Percentiles rank a stretch among this genome's conserved stretches.
phyloP scores from a whole-genome alignment of 2,113 vertebrate genomes.

The Phaethon lepturus region DNA sequence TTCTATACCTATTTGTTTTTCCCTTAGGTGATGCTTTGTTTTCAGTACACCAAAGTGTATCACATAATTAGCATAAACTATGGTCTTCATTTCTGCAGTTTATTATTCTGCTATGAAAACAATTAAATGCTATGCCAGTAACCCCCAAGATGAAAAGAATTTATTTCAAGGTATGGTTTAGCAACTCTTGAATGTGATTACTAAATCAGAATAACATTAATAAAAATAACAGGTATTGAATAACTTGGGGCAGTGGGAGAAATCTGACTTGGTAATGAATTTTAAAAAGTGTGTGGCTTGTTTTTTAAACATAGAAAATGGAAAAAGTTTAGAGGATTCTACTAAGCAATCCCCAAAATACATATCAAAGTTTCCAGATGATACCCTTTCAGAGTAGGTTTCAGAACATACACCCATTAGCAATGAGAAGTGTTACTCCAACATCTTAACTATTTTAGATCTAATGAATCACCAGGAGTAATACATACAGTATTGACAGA shows the following conservation, averaged over 20 bases:
- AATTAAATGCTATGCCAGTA: background rate
- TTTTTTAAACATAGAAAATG: background rate
- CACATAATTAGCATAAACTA: background rate
- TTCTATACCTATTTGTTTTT: background rate
- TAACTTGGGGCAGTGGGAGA: background rate
- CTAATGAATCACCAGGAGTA: slow-evolving; percentile 23
- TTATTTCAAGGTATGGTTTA: background rate
- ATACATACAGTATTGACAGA: background rate
- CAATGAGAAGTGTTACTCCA: background rate
- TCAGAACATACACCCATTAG: background rate
- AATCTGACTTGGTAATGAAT: background rate
- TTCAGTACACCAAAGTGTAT: background rate
- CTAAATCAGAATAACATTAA: background rate
- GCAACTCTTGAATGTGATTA: background rate
- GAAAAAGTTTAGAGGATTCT: background rate
- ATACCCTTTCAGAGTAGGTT: background rate
- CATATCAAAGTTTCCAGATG: background rate
- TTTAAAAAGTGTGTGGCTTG: background rate
- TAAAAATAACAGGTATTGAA: background rate
- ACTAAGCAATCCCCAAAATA: background rate
- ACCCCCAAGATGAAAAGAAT: background rate
- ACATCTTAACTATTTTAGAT: background rate
- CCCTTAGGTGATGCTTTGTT: background rate
- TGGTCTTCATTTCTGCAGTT: too few relatives aligned
- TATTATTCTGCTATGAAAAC: background rate